Evolutionary conservation across 2,797 vertebrate genomes (phyloP).

Genomic region (Phaenicophaeus curvirostris): DNA sequence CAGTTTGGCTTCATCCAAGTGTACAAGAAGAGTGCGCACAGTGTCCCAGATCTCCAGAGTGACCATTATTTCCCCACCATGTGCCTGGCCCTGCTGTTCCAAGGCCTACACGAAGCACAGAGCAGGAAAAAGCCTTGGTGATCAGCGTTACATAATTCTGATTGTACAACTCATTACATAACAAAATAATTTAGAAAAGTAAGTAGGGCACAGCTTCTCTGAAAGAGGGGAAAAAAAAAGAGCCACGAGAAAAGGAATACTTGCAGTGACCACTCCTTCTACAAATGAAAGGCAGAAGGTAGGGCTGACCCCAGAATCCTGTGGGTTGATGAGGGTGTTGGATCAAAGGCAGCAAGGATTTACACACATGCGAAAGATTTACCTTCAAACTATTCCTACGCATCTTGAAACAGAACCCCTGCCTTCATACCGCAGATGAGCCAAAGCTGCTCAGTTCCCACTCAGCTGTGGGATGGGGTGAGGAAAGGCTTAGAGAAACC

Average conservation of each 20-base stretch:
- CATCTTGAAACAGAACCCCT: not conserved
- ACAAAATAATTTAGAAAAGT: conserved; percentile 68
- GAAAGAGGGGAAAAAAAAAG: conserved; percentile 22
- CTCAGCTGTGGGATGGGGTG: not conserved
- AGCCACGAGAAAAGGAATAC: not conserved
- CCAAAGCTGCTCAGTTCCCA: not conserved
- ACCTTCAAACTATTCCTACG: not conserved
- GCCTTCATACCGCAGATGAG: not conserved
- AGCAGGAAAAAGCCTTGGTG: conserved; percentile 34
- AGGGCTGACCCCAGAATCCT: not conserved
- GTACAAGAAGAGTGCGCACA: not conserved
- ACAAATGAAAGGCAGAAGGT: not conserved
- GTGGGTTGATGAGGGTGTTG: accelerated
- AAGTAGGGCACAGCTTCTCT: conserved; percentile 69
- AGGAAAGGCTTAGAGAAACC: not conserved
- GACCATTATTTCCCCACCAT: not conserved
- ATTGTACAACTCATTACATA: conserved; percentile 67
- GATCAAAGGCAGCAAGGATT: not conserved
- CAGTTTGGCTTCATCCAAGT: not conserved
- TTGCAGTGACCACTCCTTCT: conserved; percentile 10
- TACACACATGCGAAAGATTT: accelerated
- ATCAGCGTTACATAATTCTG: conserved; percentile 60
- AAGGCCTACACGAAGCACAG: conserved; percentile 23
- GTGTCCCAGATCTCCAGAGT: conserved; percentile 17
- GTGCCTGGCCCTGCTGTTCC: not conserved